Conservation (phyloP, 2,797 vertebrate species). For the Eidolon dupreanum region DNA sequence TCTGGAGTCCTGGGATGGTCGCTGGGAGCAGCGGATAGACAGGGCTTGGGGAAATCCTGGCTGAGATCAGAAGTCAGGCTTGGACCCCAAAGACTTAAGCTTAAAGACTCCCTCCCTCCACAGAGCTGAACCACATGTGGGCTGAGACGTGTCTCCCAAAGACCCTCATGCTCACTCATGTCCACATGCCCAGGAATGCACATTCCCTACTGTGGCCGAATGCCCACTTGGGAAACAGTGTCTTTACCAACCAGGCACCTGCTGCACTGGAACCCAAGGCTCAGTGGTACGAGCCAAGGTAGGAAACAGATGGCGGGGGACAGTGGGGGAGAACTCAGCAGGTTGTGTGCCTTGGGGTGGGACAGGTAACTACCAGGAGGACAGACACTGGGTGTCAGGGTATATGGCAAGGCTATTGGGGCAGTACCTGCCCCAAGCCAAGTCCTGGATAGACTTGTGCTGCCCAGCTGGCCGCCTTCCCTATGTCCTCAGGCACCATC, state of each 20-base stretch:
- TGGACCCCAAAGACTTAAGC: background rate
- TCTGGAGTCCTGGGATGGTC: background rate
- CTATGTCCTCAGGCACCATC: background rate
- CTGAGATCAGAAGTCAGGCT: background rate
- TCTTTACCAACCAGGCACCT: conserved; percentile 24
- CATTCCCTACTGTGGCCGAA: conserved; percentile 60
- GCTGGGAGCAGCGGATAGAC: background rate
- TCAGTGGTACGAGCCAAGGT: conserved; percentile 57
- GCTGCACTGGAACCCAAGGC: conserved; percentile 24
- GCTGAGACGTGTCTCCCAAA: background rate
- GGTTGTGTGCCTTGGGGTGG: background rate
- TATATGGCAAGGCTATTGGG: background rate
- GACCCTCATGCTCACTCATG: background rate
- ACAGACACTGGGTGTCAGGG: background rate
- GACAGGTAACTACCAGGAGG: too few species aligned
- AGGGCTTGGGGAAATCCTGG: background rate
- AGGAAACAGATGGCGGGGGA: background rate
- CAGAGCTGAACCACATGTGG: too few species aligned
- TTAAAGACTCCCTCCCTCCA: background rate
- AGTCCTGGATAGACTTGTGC: background rate
- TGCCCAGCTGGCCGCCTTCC: background rate
- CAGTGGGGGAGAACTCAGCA: background rate
- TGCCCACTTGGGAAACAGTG: conserved; percentile 56
- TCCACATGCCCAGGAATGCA: background rate
- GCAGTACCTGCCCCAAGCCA: background rate